A percentile compares a stretch with the other conserved stretches of the same genome.
Evolutionary conservation across 1,140 invertebrate genomes (phyloP).

Genomic region (Drosophila pectinifera): DNA sequence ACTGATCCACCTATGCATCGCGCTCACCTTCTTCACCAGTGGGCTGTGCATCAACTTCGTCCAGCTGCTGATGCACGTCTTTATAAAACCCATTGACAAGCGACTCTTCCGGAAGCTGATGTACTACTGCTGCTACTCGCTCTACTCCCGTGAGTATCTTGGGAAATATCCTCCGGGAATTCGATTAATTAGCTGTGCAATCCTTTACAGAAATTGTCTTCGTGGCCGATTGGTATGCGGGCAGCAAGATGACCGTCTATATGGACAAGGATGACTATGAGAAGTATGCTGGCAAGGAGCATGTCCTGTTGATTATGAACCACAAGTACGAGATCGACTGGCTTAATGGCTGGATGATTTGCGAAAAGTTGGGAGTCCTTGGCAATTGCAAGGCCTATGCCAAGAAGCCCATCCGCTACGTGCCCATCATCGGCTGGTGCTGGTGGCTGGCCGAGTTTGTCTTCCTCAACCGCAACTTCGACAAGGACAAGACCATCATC

Average conservation of each 20-base stretch:
- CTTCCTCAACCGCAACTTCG: slow-evolving; percentile 96
- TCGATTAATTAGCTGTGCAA: no score
- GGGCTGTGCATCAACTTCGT: slow-evolving; percentile 94
- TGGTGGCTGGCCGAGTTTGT: slow-evolving; percentile 97
- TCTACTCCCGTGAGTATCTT: slow-evolving; percentile 94
- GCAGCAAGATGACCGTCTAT: slow-evolving; percentile 90
- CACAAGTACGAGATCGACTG: slow-evolving; percentile 98
- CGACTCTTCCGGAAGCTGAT: slow-evolving; percentile 94
- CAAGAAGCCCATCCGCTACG: slow-evolving; percentile 95
- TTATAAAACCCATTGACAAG: slow-evolving; percentile 91
- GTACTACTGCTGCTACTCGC: slow-evolving; percentile 95
- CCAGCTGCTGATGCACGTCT: slow-evolving; percentile 91
- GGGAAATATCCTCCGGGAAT: background rate
- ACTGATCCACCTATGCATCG: slow-evolving; percentile 91
- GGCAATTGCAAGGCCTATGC: slow-evolving; percentile 97
- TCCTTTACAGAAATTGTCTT: slow-evolving; percentile 93
- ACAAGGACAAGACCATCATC: slow-evolving; percentile 94
- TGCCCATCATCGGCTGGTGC: slow-evolving; percentile 97
- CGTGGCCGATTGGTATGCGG: slow-evolving; percentile 97
- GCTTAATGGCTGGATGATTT: slow-evolving; percentile 95
- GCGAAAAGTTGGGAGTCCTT: slow-evolving; percentile 90
- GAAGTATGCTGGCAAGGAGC: slow-evolving; percentile 94
- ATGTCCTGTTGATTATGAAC: slow-evolving; percentile 96
- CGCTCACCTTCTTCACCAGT: slow-evolving; percentile 95
- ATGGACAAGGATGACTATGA: slow-evolving; percentile 92